These are phyloP conservation scores for Thyatira batis DNA, from an alignment of 2,888 invertebrate species.

Conservation along the genomic window DNA sequence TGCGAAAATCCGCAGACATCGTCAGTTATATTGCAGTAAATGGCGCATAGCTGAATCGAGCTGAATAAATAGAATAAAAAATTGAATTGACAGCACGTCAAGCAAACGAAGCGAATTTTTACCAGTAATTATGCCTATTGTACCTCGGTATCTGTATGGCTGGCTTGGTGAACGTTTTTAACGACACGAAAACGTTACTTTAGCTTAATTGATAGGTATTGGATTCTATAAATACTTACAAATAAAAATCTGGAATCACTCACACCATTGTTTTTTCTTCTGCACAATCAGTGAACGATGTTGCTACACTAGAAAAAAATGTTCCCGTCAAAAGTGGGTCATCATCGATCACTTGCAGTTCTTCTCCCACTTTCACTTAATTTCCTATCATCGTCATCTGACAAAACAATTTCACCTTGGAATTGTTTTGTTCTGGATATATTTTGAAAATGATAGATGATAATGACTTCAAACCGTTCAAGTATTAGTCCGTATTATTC, in stretches of 20 bases:
- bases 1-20: slow-evolving; percentile 64
- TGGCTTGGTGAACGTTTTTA: slow-evolving; percentile 48
- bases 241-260: slow-evolving; percentile 83
- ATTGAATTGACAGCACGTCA: slow-evolving; percentile 77
- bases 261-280: slow-evolving; percentile 83
- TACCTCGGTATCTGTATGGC: slow-evolving; percentile 60
- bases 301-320: slow-evolving; percentile 62
- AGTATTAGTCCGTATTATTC: too few species aligned
- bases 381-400: slow-evolving; percentile 3
- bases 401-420: neutral
- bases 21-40: slow-evolving; percentile 72
- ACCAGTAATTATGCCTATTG: slow-evolving; percentile 39
- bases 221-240: slow-evolving; percentile 82
- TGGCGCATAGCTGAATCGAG: slow-evolving; percentile 79
- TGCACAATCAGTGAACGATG: slow-evolving; percentile 76
- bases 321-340: slow-evolving; percentile 59
- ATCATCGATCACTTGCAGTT: slow-evolving; percentile 46
- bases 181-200: slow-evolving; percentile 59
- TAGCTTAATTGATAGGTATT: slow-evolving; percentile 61
- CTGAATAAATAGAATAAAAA: slow-evolving; percentile 78
- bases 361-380: slow-evolving; percentile 43
- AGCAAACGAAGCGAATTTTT: slow-evolving; percentile 52
- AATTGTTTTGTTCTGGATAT: neutral
- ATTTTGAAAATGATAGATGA: neutral
- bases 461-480: too few species aligned